Evolutionary conservation across 1,140 invertebrate genomes (phyloP), one percentile per base, ranked within the genome.

Genomic region (Zaprionus africanus): DNA sequence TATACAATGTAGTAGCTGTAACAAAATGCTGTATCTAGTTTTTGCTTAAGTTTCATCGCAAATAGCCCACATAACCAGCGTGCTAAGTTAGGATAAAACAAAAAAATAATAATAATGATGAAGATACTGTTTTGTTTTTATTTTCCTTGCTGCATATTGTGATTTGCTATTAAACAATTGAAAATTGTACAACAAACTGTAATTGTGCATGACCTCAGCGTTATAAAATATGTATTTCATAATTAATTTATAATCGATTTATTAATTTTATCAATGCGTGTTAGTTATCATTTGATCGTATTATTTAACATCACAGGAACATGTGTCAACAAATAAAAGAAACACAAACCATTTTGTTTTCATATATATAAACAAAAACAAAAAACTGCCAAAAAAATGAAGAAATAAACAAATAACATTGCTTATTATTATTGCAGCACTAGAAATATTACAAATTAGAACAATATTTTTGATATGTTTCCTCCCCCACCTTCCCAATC

Each of bases 21-120:
- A 86, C 69, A 80, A 79, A 79, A 87, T 87, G 83, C 76, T 86
- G 83, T 87, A 87, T 75, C 83, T 87, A 87, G 84, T 87, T 83
- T 84, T 65, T 62, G 78, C 83, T 85, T 82, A 79, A 85, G 83
- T 66, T 79, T 77, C 73, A 73, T 31, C 58, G 58, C 68, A 62
- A 69, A 43, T 31, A 43, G 28, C 24, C 54, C 62, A 31, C 49
- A 63, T 41, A 61, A 46, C 46, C 65, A 81, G 80, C 68, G 80
- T 64, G 66, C 79, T 70, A 77, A 69, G 46, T 67, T 76, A 63
- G 65, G 62, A 78, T 71, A 66, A 70, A 46, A 74, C 15, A 41
- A 41, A n/a, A 41, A 41, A n/a, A 41, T 11, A 13, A 38, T 15
- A 41, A 41, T 15, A 41, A 41, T 41, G 38, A 24, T 51, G 5